These are phyloP conservation scores for Callipepla californica DNA, from an alignment of 2,113 vertebrate species.

Conservation along the genomic window DNA sequence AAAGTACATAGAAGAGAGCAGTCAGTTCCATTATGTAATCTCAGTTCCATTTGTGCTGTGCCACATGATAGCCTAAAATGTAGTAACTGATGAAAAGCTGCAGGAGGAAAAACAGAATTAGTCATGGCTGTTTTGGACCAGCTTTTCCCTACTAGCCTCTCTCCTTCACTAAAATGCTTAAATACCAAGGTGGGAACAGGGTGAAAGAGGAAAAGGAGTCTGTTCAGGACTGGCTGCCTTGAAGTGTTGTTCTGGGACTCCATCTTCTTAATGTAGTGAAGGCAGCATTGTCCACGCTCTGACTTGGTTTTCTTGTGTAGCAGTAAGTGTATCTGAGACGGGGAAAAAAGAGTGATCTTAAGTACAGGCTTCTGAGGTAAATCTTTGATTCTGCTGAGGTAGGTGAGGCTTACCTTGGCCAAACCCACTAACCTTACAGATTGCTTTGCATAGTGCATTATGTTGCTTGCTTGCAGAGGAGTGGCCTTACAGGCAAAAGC, in stretches of 20 bases:
- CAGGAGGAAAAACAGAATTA: conserved; percentile 14
- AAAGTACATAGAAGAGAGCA: conserved; percentile 32
- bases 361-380: not conserved
- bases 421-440: not conserved
- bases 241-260: not conserved
- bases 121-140: not conserved
- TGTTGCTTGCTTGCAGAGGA: not conserved
- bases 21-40: conserved; percentile 47
- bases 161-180: not conserved
- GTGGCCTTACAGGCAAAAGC: not conserved
- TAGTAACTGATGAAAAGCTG: conserved; percentile 4
- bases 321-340: not conserved
- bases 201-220: not conserved
- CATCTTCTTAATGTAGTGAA: fast-evolving
- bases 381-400: not conserved
- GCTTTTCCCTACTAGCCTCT: not conserved
- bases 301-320: not conserved
- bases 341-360: not conserved
- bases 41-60: conserved; percentile 3
- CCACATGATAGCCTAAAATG: conserved; percentile 21
- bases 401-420: not conserved
- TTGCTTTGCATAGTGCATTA: not conserved
- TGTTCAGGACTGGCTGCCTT: not conserved
- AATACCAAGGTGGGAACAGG: not conserved
- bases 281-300: not conserved